These are phyloP conservation scores for Tetragonula clypearis DNA, from an alignment of 1,140 invertebrate genomes.

Conservation along the genomic window DNA sequence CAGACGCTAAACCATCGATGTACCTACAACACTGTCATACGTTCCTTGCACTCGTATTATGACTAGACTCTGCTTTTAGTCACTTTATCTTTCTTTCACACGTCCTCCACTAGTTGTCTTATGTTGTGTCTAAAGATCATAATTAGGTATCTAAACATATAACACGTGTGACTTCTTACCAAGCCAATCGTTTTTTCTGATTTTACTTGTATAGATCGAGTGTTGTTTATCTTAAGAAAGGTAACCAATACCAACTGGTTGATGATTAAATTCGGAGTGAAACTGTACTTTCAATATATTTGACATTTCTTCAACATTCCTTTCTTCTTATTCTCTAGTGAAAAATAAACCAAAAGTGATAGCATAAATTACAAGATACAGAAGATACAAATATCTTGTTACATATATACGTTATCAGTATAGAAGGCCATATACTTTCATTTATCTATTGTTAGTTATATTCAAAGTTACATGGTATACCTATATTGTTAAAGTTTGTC, in stretches of 20 bases:
- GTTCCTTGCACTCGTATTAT: constrained; percentile 30
- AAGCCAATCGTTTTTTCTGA: neutral
- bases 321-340: neutral
- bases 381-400: neutral
- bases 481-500: neutral
- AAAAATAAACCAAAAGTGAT: neutral
- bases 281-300: neutral
- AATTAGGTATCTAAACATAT: constrained; percentile 1
- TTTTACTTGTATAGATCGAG: neutral
- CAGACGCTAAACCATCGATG: constrained; percentile 51
- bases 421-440: neutral
- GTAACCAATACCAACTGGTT: neutral
- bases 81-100: constrained; percentile 17
- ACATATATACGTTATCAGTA: neutral
- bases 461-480: neutral
- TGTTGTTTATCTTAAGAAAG: neutral
- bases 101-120: neutral
- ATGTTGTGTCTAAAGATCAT: neutral
- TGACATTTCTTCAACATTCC: neutral
- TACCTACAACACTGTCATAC: constrained; percentile 33
- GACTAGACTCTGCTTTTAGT: neutral
- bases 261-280: neutral
- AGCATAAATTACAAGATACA: neutral
- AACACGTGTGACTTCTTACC: neutral
- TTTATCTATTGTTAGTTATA: neutral